Base-by-base conservation (phyloP, 1,140 invertebrate genomes). In the Drosophila seguyi region DNA sequence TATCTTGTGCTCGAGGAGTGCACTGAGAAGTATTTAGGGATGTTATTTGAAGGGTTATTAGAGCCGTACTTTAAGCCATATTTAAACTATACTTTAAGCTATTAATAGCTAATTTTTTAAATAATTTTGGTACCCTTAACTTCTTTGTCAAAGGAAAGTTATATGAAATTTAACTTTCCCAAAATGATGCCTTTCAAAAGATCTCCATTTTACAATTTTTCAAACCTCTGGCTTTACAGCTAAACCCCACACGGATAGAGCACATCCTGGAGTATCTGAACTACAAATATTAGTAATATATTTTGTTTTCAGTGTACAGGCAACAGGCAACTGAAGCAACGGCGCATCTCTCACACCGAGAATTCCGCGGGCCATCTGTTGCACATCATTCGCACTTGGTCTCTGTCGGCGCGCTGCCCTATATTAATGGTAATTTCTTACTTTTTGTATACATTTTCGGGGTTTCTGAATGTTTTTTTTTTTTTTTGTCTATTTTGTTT, bases 371-470 rank as follows among this genome's bases (percentile, higher is more conserved):
- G 84, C 84, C 84, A 88, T 88, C 84, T 88, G 84, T 84, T 88
- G 85, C 84, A 84, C 84, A 90, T 88, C 85, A 88, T 88, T 88
- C 84, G 84, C 84, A 88, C 84, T 88, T 88, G 85, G 84, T 81
- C 83, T 88, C 84, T 88, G 84, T 88, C 84, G 84, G 84, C 84
- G 84, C 77, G 81, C 79, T 88, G 85, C 84, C 85, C 80, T 88
- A 84, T 88, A 88, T 88, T 90, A 88, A 88, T 88, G 84, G 84
- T 88, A 88, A 88, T 88, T 81, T 88, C 84, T 88, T 88, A 90
- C 81, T 88, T 90, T 88, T 84, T 88, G 84, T 86, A 86, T 86
- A 86, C 84, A 86, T 88, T 84, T 80, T 83, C 29, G 42, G 42
- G 75, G 50, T 81, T n/a, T n/a, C n/a, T 68, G 69, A 75, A 75